Evolutionary conservation across 2,113 vertebrate species (phyloP), one percentile per base, ranked within the genome.

Genomic region (Diphyllodes magnificus): DNA sequence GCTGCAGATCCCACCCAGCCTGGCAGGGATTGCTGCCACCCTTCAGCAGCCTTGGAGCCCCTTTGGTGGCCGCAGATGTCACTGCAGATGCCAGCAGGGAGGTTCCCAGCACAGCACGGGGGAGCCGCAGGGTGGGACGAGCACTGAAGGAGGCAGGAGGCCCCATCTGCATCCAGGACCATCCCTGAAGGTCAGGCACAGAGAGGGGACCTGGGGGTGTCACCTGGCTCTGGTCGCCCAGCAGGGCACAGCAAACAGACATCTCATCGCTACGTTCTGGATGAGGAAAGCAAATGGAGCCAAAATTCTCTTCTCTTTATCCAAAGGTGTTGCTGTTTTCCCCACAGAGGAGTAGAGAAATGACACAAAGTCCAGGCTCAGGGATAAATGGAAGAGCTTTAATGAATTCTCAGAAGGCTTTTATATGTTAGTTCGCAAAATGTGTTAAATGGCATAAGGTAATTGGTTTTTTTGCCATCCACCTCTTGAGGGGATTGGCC

Each of bases 61-160:
- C 45, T 33, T 33, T 0, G 2, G 27, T 81, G 64, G n/a, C 45
- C 9, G 2, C 68, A n/a, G 13, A 39, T 11, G 51, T 50, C 66
- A 30, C 45, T 1, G 2, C 57, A 68, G 49, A 5, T 47, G 28
- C 53, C 53, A 40, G 44, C 13, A 18, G n/a, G 18, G 53, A 63
- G 2, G 21, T 17, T 68, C 47, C 51, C 13, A 0, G 28, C 0
- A 0, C 59, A 53, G 27, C 0, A 0, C 42, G 39, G 64, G n/a
- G 53, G 21, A 69, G 13, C 6, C 0, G 0, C 12, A 4, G 63
- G 13, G 28, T 59, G 84, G 81, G 39, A 40, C 31, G 63, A 72
- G 31, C 25, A 10, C 12, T 0, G 2, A 40, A 21, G 61, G 71
- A 22, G 19, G 35, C 3, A 2, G 39, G 42, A 69, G 21, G 21